Evolutionary conservation across 2,797 vertebrate species (phyloP).

Genomic region (Microctenopoma lineatum): DNA sequence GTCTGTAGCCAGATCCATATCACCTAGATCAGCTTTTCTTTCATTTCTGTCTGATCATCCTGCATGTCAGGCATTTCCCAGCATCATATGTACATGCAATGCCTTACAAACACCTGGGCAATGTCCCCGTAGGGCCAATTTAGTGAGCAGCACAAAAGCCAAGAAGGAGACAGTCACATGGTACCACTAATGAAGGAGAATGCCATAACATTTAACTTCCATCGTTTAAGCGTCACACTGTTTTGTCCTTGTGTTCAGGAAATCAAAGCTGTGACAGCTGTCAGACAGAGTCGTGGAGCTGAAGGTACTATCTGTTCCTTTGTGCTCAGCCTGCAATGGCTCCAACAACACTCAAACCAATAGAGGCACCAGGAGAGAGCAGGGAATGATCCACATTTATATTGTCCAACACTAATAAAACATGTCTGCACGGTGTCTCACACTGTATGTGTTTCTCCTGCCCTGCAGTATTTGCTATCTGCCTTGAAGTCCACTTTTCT

Average conservation of each 20-base stretch:
- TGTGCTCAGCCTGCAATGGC: conserved; percentile 10
- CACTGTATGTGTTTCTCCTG: conserved; percentile 4
- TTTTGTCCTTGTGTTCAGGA: background rate
- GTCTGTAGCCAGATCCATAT: conserved; percentile 13
- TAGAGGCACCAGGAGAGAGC: conserved; percentile 9
- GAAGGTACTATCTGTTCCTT: conserved; percentile 42
- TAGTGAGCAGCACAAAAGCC: background rate
- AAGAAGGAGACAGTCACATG: background rate
- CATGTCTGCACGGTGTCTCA: background rate
- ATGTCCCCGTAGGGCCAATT: background rate
- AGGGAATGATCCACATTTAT: conserved; percentile 1
- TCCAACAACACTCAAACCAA: background rate
- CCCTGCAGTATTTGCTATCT: conserved; percentile 12
- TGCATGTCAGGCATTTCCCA: conserved; percentile 13
- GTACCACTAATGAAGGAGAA: too few species aligned
- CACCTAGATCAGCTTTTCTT: conserved; percentile 15
- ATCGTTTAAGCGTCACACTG: background rate
- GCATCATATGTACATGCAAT: conserved; percentile 3
- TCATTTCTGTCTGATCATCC: conserved; percentile 14
- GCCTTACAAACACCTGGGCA: conserved; percentile 11
- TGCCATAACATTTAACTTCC: too few species aligned
- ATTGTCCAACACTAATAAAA: background rate
- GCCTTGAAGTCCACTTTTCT: conserved; percentile 14
- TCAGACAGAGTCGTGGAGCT: conserved; percentile 5
- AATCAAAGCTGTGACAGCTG: conserved; percentile 33